Percentiles rank a stretch among this genome's conserved stretches.
phyloP scores from a whole-genome alignment of 2,797 vertebrate genomes.

The Amblyopsis hoosieri region DNA sequence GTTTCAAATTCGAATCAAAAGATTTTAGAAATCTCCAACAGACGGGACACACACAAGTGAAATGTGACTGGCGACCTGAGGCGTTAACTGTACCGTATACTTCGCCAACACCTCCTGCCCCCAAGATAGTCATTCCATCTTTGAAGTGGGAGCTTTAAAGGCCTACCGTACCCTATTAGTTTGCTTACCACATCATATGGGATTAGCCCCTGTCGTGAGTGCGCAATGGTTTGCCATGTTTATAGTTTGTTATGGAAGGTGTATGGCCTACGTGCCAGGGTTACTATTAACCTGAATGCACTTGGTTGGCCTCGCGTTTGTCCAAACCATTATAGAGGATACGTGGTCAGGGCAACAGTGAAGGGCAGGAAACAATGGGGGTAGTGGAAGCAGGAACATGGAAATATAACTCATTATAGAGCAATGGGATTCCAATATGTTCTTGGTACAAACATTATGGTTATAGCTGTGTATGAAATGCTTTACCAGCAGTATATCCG shows the following conservation, averaged over 20 bases:
- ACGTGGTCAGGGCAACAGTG: neutral
- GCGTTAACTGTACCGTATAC: neutral
- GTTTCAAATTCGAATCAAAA: neutral
- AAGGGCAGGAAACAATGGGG: neutral
- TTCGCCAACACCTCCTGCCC: constrained; percentile 51
- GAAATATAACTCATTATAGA: neutral
- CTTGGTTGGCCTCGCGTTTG: neutral
- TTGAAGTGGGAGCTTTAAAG: constrained; percentile 64
- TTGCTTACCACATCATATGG: constrained; percentile 34
- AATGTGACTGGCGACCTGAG: constrained; percentile 24
- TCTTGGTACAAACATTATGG: too few relatives aligned
- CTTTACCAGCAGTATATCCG: too few relatives aligned
- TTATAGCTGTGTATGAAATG: too few relatives aligned
- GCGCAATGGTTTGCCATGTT: constrained; percentile 1
- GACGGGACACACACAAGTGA: constrained; percentile 31
- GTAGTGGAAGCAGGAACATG: neutral
- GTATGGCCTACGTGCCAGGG: too few relatives aligned
- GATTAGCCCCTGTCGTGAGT: constrained; percentile 15
- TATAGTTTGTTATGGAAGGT: constrained; percentile 14
- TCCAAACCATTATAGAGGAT: too few relatives aligned
- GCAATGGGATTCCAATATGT: neutral
- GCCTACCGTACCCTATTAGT: constrained; percentile 64
- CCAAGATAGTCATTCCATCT: constrained; percentile 61
- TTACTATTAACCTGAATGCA: neutral
- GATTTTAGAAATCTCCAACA: neutral